Conservation (phyloP, 37 sponge, comb jelly and placozoan species). For the Ephydatia muelleri region DNA sequence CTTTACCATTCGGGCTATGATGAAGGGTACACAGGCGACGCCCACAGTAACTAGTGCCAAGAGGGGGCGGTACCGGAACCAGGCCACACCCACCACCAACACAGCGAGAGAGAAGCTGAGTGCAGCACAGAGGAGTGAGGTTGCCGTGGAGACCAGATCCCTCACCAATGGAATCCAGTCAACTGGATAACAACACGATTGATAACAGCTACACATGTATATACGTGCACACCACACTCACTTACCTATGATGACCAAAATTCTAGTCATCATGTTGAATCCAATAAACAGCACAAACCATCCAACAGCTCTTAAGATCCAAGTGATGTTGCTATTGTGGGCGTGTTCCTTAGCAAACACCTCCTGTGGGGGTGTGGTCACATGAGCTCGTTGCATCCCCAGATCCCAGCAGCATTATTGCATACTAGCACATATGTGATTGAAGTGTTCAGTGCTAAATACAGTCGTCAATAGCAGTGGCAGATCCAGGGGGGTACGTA, state of each 20-base stretch:
- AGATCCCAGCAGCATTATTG: too few relatives aligned
- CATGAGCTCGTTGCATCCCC: not conserved
- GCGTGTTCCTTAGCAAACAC: constrained; percentile 47
- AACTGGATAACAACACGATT: constrained; percentile 8
- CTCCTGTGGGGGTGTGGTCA: constrained; percentile 20
- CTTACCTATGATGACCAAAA: constrained; percentile 28
- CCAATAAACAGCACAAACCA: constrained; percentile 38
- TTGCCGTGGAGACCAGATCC: constrained; percentile 41
- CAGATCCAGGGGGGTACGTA: too few relatives aligned
- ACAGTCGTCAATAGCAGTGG: too few relatives aligned
- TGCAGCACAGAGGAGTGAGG: constrained; percentile 6
- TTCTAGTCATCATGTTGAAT: constrained; percentile 27
- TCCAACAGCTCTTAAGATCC: constrained; percentile 41
- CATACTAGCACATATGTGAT: too few relatives aligned
- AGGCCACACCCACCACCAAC: constrained; percentile 48
- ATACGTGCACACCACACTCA: not conserved
- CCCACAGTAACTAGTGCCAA: constrained; percentile 28
- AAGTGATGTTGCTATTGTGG: constrained; percentile 34
- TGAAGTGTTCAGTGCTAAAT: too few relatives aligned
- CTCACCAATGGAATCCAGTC: constrained; percentile 45
- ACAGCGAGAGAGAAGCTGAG: constrained; percentile 39
- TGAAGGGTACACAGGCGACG: constrained; percentile 27
- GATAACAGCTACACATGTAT: not conserved
- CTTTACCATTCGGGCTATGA: constrained; percentile 4
- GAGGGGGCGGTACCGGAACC: constrained; percentile 58